phyloP scores from a whole-genome alignment of 2,113 vertebrate species.

The Montifringilla adamsi region DNA sequence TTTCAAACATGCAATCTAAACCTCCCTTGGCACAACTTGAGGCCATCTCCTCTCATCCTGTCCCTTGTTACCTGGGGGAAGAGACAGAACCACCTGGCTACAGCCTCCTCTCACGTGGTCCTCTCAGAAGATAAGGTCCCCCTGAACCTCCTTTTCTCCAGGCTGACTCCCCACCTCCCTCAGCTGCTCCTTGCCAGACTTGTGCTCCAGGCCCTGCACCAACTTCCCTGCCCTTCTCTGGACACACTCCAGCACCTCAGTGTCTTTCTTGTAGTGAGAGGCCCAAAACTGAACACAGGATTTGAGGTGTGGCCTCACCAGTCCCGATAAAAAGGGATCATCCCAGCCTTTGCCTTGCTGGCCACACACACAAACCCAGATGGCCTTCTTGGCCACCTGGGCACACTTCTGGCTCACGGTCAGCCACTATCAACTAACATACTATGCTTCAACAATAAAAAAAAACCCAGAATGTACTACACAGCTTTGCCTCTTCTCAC shows the following conservation, averaged over 20 bases:
- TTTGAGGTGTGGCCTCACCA: background rate
- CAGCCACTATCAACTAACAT: background rate
- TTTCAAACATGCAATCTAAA: background rate
- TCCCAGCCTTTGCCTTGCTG: background rate
- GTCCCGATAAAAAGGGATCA: rapidly evolving
- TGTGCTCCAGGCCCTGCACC: background rate
- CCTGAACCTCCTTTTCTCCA: background rate
- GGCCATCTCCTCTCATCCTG: background rate
- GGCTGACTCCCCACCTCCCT: background rate
- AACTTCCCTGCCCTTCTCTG: background rate
- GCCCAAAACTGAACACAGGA: background rate
- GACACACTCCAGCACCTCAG: background rate
- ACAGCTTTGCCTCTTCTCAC: background rate
- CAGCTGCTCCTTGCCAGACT: background rate
- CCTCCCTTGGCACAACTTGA: background rate
- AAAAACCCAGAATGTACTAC: rapidly evolving
- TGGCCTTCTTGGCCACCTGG: background rate
- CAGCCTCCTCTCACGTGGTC: background rate
- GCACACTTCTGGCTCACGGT: background rate
- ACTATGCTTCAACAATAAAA: background rate
- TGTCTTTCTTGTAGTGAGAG: background rate
- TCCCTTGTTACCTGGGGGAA: background rate
- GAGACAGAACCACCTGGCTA: background rate
- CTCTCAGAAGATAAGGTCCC: background rate
- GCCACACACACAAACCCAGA: background rate